Percentiles rank a stretch among this genome's conserved stretches.
Conservation (phyloP, 53 echinoderm and acorn worm species). For the Echinometra lucunter region DNA sequence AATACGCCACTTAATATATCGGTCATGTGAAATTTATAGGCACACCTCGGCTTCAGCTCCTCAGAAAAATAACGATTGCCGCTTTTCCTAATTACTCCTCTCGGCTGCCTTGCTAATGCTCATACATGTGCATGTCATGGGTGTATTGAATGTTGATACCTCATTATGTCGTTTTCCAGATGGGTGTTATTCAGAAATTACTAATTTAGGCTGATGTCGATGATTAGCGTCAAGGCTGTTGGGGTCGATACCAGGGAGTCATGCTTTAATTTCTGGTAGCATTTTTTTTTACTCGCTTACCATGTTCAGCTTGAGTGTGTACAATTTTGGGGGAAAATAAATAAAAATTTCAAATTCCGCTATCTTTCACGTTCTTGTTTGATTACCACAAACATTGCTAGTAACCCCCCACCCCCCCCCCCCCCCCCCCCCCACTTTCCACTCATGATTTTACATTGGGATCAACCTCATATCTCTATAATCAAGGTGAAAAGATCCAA, state of each 20-base stretch:
- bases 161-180: neutral
- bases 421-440: no score
- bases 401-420: no score
- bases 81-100: neutral
- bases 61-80: neutral
- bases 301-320: no score
- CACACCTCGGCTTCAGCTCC: neutral
- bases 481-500: no score
- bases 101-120: neutral
- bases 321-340: no score
- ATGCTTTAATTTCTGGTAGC: neutral
- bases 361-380: no score
- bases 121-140: neutral
- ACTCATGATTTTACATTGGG: no score
- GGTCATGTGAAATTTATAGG: neutral
- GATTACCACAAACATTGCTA: no score
- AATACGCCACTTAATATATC: no score
- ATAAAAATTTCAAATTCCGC: no score
- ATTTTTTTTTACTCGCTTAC: neutral
- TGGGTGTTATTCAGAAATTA: neutral
- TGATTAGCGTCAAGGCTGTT: slow-evolving; percentile 13
- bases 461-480: no score
- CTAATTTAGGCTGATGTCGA: neutral
- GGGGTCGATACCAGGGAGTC: neutral
- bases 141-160: neutral